These are phyloP conservation scores for Bothrops jararaca DNA, from an alignment of 2,113 vertebrate genomes.

Conservation along the genomic window DNA sequence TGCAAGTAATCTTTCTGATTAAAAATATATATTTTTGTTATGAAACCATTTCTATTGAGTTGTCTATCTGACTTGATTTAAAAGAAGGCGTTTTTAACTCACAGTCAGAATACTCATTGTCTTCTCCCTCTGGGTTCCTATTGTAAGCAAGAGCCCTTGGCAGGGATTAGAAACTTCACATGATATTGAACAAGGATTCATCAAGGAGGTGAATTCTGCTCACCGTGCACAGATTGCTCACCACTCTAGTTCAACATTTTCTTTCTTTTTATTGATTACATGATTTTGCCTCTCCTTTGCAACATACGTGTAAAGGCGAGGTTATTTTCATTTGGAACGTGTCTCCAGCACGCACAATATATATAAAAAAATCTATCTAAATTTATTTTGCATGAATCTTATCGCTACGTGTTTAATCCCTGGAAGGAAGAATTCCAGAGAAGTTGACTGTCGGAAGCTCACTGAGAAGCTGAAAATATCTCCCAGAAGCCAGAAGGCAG, in stretches of 20 bases:
- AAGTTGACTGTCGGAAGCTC: background rate
- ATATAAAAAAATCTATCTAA: background rate
- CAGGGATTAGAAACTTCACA: background rate
- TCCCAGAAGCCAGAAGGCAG: background rate
- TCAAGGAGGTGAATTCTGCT: background rate
- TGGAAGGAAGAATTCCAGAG: background rate
- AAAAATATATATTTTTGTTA: too few species aligned
- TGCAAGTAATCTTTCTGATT: too few species aligned
- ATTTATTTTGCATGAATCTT: background rate
- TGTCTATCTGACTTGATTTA: too few species aligned
- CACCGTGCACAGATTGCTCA: background rate
- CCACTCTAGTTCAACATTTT: background rate
- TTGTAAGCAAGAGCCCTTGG: background rate
- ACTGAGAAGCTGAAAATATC: background rate
- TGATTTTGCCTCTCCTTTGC: background rate
- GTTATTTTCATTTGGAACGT: background rate
- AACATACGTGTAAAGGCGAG: background rate
- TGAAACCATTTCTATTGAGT: too few species aligned
- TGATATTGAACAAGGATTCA: background rate
- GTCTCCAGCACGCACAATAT: too few species aligned
- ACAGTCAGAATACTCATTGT: too few species aligned
- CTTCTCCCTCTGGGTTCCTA: background rate
- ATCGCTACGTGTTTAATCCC: background rate
- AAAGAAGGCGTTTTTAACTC: too few species aligned
- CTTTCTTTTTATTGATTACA: background rate